A percentile compares a stretch with the other conserved stretches of the same genome.
Evolutionary conservation across 2,113 vertebrate genomes (phyloP).

Genomic region (Chamaea fasciata): DNA sequence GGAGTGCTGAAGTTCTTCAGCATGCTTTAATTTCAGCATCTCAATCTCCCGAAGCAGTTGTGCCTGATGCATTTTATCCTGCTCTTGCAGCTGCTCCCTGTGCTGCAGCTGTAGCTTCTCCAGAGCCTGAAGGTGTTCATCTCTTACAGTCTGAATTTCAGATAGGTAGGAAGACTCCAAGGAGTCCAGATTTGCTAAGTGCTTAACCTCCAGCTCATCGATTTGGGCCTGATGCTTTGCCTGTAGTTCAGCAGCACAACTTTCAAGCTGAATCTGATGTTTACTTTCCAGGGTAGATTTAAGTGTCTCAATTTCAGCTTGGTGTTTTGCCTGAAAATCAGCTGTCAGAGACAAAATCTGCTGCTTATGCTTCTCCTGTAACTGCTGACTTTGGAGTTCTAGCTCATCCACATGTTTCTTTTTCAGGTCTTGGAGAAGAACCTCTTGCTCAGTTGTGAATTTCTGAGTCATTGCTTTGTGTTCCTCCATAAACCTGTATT

Average conservation of each 20-base stretch:
- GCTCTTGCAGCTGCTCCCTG: conserved; percentile 40
- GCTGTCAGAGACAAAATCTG: conserved; percentile 36
- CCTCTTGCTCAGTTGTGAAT: conserved; percentile 71
- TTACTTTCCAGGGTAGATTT: conserved; percentile 59
- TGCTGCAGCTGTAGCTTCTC: conserved; percentile 68
- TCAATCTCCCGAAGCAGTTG: conserved; percentile 54
- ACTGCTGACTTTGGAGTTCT: conserved; percentile 44
- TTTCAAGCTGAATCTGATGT: conserved; percentile 70
- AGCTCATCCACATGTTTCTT: conserved; percentile 65
- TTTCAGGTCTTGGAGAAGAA: conserved; percentile 69
- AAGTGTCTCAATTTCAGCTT: conserved; percentile 61
- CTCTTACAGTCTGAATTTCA: conserved; percentile 78
- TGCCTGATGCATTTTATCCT: conserved; percentile 45
- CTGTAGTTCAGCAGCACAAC: conserved; percentile 68
- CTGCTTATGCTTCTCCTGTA: conserved; percentile 61
- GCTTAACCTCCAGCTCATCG: conserved; percentile 76
- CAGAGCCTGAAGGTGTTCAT: conserved; percentile 70
- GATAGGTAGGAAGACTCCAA: conserved; percentile 82
- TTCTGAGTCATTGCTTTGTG: conserved; percentile 67
- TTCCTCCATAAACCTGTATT: conserved; percentile 79
- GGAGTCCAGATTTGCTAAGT: conserved; percentile 82
- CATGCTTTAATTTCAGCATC: conserved; percentile 58
- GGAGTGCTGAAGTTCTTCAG: conserved; percentile 48
- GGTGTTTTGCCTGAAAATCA: conserved; percentile 66
- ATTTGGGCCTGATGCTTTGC: conserved; percentile 73